Conservation (phyloP, 2,888 invertebrate species). For the Limnephilus marmoratus region DNA sequence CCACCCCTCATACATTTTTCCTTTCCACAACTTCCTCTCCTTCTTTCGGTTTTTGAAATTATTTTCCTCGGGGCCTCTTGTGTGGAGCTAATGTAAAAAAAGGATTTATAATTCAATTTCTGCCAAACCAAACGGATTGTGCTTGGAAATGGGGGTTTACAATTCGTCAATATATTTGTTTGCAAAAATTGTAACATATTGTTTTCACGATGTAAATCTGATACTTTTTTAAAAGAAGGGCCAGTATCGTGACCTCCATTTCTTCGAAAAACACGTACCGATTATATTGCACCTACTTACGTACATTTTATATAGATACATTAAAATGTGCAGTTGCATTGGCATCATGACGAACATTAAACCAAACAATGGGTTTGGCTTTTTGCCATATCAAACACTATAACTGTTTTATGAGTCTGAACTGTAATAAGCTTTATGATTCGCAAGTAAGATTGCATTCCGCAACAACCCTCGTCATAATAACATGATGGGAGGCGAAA, state of each 20-base stretch:
- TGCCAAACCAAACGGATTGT: too few species aligned
- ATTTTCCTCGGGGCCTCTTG: too few species aligned
- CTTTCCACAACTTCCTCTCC: too few species aligned
- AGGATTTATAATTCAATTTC: too few species aligned
- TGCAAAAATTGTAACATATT: too few species aligned
- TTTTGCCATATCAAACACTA: constrained; percentile 19
- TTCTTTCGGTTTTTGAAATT: too few species aligned
- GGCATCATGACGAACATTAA: background rate
- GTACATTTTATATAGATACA: background rate
- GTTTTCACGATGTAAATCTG: too few species aligned
- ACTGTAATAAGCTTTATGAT: background rate
- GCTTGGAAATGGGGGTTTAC: too few species aligned
- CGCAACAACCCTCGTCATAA: background rate
- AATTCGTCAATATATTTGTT: too few species aligned
- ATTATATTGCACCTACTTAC: background rate
- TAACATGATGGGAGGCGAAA: background rate
- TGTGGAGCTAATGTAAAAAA: too few species aligned
- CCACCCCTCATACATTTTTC: too few species aligned
- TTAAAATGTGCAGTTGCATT: background rate
- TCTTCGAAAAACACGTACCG: too few species aligned
- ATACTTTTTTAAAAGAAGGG: background rate
- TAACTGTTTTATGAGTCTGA: constrained; percentile 4
- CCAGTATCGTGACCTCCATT: background rate
- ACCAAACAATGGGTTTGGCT: constrained; percentile 35
- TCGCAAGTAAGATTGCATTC: background rate